Conservation (phyloP, 2,113 vertebrate genomes). For the Typhlomys cinereus region DNA sequence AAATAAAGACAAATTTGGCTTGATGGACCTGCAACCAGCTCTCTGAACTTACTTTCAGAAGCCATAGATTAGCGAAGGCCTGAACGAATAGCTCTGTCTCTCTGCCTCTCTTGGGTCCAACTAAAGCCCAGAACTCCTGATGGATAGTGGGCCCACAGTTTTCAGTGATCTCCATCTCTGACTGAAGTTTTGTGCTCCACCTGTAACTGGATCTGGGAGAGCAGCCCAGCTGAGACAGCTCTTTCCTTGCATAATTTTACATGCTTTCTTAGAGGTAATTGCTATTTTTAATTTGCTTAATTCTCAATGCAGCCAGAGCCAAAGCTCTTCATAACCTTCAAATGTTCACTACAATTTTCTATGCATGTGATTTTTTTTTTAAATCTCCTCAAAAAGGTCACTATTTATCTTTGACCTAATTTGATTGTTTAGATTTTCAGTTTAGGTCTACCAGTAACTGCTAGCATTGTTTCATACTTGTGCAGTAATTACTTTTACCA, state of each 20-base stretch:
- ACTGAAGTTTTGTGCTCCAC: background rate
- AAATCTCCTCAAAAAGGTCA: background rate
- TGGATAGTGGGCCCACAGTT: background rate
- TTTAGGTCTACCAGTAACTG: background rate
- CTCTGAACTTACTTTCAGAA: background rate
- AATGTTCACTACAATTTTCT: no score
- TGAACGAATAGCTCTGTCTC: no score
- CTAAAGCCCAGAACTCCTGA: background rate
- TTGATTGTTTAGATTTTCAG: slow-evolving; percentile 1
- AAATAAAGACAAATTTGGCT: background rate
- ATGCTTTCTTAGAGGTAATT: slow-evolving; percentile 5
- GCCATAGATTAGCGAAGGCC: background rate
- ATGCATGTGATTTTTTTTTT: background rate
- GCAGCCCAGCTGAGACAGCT: fast-evolving
- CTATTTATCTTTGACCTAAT: background rate
- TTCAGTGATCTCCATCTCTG: background rate
- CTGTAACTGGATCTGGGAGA: background rate
- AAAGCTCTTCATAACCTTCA: background rate
- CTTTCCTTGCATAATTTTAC: background rate
- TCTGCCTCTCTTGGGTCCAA: no score
- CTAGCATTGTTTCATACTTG: background rate
- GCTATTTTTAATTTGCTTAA: background rate
- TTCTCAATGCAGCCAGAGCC: background rate
- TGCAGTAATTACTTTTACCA: background rate
- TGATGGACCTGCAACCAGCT: background rate